Percentiles rank a stretch among this genome's conserved stretches.
phyloP scores from a whole-genome alignment of 2,113 vertebrate genomes.

The Cinclus cinclus region DNA sequence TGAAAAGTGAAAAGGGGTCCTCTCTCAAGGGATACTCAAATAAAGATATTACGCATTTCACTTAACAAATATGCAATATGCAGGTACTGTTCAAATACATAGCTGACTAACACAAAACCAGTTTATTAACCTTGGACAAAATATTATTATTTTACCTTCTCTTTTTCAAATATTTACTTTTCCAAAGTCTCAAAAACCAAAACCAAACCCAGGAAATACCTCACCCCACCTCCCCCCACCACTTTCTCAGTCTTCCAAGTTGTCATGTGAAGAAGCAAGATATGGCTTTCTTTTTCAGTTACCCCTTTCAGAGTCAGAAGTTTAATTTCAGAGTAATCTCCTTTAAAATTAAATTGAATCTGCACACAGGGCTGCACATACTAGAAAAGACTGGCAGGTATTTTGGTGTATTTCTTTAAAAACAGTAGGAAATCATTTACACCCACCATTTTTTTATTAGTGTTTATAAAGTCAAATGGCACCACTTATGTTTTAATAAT shows the following conservation, averaged over 20 bases:
- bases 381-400: neutral
- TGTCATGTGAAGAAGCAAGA: neutral
- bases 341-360: neutral
- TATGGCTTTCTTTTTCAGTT: neutral
- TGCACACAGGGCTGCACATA: neutral
- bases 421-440: neutral
- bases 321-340: slow-evolving; percentile 11
- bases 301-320: neutral
- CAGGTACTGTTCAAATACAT: neutral
- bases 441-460: neutral
- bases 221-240: fast-evolving
- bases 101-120: neutral
- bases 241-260: neutral
- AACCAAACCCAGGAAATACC: neutral
- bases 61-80: neutral
- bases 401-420: neutral
- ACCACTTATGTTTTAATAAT: slow-evolving; percentile 40
- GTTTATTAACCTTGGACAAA: neutral
- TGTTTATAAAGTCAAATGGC: slow-evolving; percentile 31
- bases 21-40: neutral
- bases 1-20: neutral
- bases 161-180: neutral
- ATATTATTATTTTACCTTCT: neutral
- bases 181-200: neutral
- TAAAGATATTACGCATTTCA: neutral